Conservation (phyloP, 2,888 invertebrate genomes). For the Syrphus vitripennis region DNA sequence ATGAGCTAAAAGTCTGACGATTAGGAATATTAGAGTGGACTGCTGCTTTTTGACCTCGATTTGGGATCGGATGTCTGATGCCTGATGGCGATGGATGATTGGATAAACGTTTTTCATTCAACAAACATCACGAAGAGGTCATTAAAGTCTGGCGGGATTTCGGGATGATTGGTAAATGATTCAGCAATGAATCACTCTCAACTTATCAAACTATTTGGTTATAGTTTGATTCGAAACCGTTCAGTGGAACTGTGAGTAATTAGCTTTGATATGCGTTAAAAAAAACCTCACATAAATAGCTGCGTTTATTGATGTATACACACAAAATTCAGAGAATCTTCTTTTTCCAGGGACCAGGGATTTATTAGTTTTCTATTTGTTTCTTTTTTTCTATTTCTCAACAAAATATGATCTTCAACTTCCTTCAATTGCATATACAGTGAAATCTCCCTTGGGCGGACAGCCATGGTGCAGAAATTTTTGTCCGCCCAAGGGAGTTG, state of each 20-base stretch:
- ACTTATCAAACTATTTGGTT: not conserved
- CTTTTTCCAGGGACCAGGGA: not conserved
- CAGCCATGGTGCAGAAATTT: too few relatives aligned
- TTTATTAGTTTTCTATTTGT: not conserved
- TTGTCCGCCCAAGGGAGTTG: too few relatives aligned
- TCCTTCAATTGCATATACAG: too few relatives aligned
- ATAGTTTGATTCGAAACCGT: slow-evolving; percentile 55
- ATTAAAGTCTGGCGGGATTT: slow-evolving; percentile 50
- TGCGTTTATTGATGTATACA: not conserved
- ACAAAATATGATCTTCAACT: not conserved
- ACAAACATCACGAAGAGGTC: slow-evolving; percentile 68
- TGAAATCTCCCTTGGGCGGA: too few relatives aligned
- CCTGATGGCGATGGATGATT: not conserved
- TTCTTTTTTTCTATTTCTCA: slow-evolving; percentile 32
- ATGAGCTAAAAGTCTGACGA: slow-evolving; percentile 21
- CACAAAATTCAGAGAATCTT: slow-evolving; percentile 4
- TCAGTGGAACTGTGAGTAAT: slow-evolving; percentile 53
- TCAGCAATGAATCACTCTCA: not conserved
- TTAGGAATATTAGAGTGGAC: not conserved
- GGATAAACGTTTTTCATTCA: slow-evolving; percentile 35
- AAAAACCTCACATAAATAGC: slow-evolving; percentile 10
- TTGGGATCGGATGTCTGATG: not conserved
- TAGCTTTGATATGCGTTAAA: slow-evolving; percentile 26
- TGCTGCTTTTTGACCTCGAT: slow-evolving; percentile 8
- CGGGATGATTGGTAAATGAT: slow-evolving; percentile 35